These are phyloP conservation scores for Machimus rusticus DNA, from an alignment of 2,888 invertebrate species.

Conservation along the genomic window DNA sequence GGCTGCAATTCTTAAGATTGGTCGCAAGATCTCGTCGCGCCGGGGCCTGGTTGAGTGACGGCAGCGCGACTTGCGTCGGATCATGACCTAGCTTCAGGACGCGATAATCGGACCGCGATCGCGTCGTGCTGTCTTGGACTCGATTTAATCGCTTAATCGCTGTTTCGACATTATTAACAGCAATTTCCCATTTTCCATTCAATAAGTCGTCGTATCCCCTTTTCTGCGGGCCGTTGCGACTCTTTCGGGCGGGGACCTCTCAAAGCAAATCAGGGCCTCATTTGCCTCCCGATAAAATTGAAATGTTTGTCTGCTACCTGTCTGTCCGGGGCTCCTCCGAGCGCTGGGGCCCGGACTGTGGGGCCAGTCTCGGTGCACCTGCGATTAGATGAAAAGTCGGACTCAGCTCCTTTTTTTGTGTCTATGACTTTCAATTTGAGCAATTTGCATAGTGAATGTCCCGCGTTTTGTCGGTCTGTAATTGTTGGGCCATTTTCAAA, in stretches of 20 bases:
- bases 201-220: background rate
- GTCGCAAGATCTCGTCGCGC: background rate
- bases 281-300: constrained; percentile 8
- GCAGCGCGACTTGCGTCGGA: background rate
- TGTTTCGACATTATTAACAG: constrained; percentile 3
- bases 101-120: background rate
- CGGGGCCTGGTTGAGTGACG: background rate
- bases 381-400: background rate
- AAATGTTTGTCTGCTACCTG: constrained; percentile 1
- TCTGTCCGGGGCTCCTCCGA: background rate
- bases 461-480: background rate
- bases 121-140: background rate
- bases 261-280: background rate
- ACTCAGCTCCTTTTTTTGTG: too few species aligned
- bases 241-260: background rate
- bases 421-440: background rate
- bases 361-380: background rate
- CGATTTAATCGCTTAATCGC: background rate
- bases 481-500: background rate
- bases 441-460: constrained; percentile 19
- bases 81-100: background rate
- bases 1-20: constrained; percentile 10
- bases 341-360: background rate
- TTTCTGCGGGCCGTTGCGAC: too few species aligned
- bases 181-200: background rate